phyloP scores from a whole-genome alignment of 2,797 vertebrate species.

The Aphelocoma californica region DNA sequence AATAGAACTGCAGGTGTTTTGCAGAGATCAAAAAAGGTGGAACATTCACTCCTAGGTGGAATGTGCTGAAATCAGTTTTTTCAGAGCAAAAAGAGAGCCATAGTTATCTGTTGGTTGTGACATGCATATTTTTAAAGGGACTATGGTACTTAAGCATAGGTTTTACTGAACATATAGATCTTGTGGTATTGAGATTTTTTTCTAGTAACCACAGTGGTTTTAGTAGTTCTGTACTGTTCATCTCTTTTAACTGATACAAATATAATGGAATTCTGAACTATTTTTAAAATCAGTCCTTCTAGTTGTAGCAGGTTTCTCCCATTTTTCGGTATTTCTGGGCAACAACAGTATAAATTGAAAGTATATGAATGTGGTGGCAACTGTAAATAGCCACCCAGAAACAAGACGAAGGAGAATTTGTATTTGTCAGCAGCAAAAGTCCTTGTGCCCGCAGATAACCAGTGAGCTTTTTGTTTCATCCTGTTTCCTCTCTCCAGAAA shows the following conservation, averaged over 20 bases:
- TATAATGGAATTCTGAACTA: background rate
- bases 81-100: background rate
- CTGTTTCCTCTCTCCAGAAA: background rate
- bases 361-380: background rate
- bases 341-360: background rate
- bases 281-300: background rate
- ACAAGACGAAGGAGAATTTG: background rate
- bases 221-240: background rate
- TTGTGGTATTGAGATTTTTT: background rate
- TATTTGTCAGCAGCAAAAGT: background rate
- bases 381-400: background rate
- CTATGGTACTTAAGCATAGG: background rate
- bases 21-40: background rate
- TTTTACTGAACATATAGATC: background rate
- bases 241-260: background rate
- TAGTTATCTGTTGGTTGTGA: background rate
- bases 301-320: background rate
- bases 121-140: background rate
- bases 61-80: background rate
- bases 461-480: background rate
- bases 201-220: background rate
- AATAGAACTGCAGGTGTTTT: background rate
- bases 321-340: background rate
- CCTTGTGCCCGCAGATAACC: background rate
- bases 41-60: background rate